Evolutionary conservation across 2,888 invertebrate genomes (phyloP).

Genomic region (Peribatodes rhomboidaria): DNA sequence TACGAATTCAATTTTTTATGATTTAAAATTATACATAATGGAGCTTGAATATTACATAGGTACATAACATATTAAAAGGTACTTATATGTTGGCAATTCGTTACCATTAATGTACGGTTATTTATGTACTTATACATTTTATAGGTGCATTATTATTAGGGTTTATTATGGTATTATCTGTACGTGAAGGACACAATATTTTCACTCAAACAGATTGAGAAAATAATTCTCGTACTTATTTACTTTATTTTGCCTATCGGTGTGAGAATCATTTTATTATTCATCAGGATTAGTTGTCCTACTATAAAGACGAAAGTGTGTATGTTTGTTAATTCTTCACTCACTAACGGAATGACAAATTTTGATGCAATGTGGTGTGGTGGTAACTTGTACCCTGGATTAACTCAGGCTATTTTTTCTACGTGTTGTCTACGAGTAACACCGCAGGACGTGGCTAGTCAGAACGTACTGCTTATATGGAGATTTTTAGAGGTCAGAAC

Average conservation of each 20-base stretch:
- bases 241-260: not conserved
- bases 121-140: not conserved
- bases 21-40: constrained; percentile 38
- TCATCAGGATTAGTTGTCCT: too few relatives aligned
- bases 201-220: not conserved
- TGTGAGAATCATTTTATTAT: too few relatives aligned
- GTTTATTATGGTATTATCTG: not conserved
- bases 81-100: constrained; percentile 29
- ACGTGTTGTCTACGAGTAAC: too few relatives aligned
- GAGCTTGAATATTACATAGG: constrained; percentile 23
- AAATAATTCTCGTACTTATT: not conserved
- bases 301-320: too few relatives aligned
- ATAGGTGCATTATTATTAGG: not conserved
- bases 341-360: too few relatives aligned
- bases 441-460: too few relatives aligned
- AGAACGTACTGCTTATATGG: too few relatives aligned
- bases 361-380: too few relatives aligned
- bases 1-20: constrained; percentile 34
- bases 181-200: not conserved
- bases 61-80: not conserved
- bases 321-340: too few relatives aligned
- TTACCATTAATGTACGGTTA: constrained; percentile 9
- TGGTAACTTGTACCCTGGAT: too few relatives aligned
- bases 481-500: too few relatives aligned
- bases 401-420: too few relatives aligned